Base-by-base conservation (phyloP, 1,140 invertebrate genomes). In the Drosophila pachea region DNA sequence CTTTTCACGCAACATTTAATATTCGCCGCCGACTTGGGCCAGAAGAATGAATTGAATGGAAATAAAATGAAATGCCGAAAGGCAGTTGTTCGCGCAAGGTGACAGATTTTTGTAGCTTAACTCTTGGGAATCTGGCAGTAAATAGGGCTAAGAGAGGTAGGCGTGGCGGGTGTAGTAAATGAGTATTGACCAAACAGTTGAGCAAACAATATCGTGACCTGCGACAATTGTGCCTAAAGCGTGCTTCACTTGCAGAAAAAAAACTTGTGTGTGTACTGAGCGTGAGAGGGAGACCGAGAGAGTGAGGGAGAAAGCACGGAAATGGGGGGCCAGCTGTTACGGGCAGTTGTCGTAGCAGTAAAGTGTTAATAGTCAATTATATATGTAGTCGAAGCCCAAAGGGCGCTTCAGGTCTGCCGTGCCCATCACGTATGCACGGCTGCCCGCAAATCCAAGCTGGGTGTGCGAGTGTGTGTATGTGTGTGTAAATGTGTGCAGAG, bases 1-100 rank as follows among this genome's bases (percentile, higher is more conserved):
- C 40, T 73, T 79, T 83, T 83, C 79, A 83, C 76, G 79, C 76
- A 54, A 76, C 76, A 83, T 83, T 84, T 64, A 83, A 69, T 84
- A 47, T 50, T 64, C 45, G 67, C 40, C 31, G 50, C 16, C 47
- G 7, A 47, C 31, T 16, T 53, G 22, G n/a, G 7, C 29, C 8
- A 40, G 22, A 53, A 59, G 55, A 47, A 59, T 49, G 53, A 64
- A 66, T 74, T 62, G 55, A 56, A 53, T 55, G 62, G 53, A 62
- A 61, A 67, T 56, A 56, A 54, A 60, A 64, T 56, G 48, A 71
- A 69, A 74, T 56, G 49, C 68, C 61, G 50, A 78, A 55, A 73
- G 47, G 62, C 33, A 59, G 38, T 47, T 55, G 50, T 40, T 14
- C 40, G 49, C 54, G 48, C 22, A 60, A 70, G 69, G 63, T 76